Conservation (phyloP, 2,113 vertebrate species). For the Ailuropoda melanoleuca region DNA sequence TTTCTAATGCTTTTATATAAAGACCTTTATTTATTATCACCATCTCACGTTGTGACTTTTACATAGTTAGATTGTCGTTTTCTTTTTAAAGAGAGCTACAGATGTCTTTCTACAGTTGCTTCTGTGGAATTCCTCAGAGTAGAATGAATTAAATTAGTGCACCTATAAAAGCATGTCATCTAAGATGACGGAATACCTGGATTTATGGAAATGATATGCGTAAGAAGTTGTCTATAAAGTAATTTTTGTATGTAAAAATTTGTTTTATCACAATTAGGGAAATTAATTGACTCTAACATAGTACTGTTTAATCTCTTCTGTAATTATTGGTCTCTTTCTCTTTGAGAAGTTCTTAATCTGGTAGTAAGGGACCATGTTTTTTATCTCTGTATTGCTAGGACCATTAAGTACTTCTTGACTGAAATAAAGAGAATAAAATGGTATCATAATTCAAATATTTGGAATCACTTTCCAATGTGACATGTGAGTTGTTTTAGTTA, state of each 20-base stretch:
- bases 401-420: neutral
- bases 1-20: neutral
- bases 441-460: conserved; percentile 31
- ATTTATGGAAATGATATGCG: neutral
- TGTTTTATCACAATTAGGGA: neutral
- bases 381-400: neutral
- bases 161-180: neutral
- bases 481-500: neutral
- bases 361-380: neutral
- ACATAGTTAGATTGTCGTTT: neutral
- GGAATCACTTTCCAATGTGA: conserved; percentile 49
- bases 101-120: neutral
- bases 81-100: neutral
- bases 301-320: neutral
- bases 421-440: neutral
- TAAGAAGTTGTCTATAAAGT: neutral
- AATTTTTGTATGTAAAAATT: neutral
- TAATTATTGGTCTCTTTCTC: neutral
- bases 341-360: conserved; percentile 12
- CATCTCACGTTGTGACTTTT: neutral
- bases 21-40: neutral
- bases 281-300: neutral
- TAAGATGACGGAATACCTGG: neutral
- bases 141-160: neutral
- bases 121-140: neutral